phyloP scores from a whole-genome alignment of 1,140 invertebrate genomes.

The Diploscapter pachys region DNA sequence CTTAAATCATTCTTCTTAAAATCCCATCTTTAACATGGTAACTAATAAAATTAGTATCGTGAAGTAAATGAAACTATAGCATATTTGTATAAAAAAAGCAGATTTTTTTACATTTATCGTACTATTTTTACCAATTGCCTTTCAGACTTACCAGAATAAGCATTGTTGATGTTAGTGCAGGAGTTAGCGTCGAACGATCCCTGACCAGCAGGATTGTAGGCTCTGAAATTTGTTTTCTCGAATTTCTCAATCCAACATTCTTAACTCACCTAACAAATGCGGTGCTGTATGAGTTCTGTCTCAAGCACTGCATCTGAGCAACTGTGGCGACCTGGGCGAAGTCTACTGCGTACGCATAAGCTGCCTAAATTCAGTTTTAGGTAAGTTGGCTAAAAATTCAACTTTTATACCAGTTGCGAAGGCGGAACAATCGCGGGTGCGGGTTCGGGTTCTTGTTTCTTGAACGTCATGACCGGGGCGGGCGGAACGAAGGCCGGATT shows the following conservation, averaged over 20 bases:
- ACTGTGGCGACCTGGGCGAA: background rate
- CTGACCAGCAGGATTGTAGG: conserved; percentile 28
- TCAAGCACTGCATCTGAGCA: background rate
- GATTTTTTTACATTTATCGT: background rate
- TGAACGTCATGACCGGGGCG: background rate
- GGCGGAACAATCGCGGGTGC: too few species aligned
- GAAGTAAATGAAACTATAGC: too few species aligned
- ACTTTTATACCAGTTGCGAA: background rate
- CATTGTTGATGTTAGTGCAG: conserved; percentile 22
- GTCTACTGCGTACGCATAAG: conserved; percentile 10
- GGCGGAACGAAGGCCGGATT: conserved; percentile 6
- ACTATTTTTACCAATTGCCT: background rate
- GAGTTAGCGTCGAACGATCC: conserved; percentile 19
- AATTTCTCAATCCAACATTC: background rate
- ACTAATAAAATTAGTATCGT: too few species aligned
- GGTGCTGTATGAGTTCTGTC: background rate
- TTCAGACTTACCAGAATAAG: conserved; percentile 6
- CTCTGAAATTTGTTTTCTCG: background rate
- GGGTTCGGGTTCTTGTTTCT: too few species aligned
- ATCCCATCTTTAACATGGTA: background rate
- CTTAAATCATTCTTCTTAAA: conserved; percentile 5
- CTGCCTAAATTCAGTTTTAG: background rate
- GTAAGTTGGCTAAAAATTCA: background rate
- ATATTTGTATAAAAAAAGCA: too few species aligned
- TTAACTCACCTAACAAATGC: conserved; percentile 7